Evolutionary conservation across 1,140 invertebrate species (phyloP).

Genomic region (Brachionus plicatilis): DNA sequence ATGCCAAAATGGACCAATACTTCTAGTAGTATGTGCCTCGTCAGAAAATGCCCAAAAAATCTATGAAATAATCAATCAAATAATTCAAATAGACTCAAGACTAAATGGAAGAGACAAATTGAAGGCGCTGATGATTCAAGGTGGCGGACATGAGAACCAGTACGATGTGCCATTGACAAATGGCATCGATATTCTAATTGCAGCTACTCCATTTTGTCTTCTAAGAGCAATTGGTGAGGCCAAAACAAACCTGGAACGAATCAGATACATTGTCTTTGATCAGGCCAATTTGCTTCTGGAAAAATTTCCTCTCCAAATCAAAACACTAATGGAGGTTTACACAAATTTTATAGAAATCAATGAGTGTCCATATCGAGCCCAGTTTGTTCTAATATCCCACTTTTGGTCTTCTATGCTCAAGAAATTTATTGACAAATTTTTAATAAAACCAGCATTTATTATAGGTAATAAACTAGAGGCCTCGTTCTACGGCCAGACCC

Average conservation of each 20-base stretch:
- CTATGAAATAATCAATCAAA: constrained; percentile 12
- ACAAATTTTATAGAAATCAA: constrained; percentile 3
- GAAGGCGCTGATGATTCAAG: constrained; percentile 13
- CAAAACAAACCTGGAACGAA: constrained; percentile 24
- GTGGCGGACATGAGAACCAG: constrained; percentile 5
- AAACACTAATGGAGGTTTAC: constrained; percentile 6
- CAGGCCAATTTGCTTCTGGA: neutral
- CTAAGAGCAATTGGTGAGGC: neutral
- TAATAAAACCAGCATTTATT: neutral
- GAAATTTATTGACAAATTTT: neutral
- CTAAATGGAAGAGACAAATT: neutral
- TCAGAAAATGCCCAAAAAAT: constrained; percentile 16
- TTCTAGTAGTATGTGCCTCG: constrained; percentile 1
- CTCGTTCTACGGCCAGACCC: neutral
- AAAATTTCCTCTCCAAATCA: constrained; percentile 31
- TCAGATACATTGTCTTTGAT: constrained; percentile 9
- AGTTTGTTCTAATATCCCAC: neutral
- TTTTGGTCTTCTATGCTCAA: constrained; percentile 13
- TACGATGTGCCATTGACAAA: constrained; percentile 22
- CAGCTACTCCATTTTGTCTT: constrained; percentile 36
- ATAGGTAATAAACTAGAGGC: constrained; percentile 29
- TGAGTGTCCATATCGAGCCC: neutral
- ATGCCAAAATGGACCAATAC: constrained; percentile 22
- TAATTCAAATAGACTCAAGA: neutral
- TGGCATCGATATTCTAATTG: constrained; percentile 16